These are phyloP conservation scores for Magallana ariakensis DNA, from an alignment of 1,140 invertebrate genomes.

Conservation along the genomic window DNA sequence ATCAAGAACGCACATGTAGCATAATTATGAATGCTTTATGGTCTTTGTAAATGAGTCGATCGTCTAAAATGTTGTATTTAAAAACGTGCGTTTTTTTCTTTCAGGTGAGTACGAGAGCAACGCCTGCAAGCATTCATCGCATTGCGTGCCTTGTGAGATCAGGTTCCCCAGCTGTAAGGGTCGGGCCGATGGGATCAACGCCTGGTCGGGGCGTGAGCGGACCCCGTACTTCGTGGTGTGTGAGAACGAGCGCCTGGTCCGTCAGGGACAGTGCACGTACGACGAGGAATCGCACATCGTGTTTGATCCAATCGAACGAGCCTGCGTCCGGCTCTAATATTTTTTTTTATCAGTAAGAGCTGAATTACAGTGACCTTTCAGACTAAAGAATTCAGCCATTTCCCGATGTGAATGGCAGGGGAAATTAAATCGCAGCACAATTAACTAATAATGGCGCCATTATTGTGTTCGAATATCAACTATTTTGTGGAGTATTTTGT, in stretches of 20 bases:
- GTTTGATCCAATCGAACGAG: not conserved
- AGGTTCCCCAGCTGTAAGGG: constrained; percentile 62
- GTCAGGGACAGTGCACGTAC: constrained; percentile 2
- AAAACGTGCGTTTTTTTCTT: not conserved
- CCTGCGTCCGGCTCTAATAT: constrained; percentile 3
- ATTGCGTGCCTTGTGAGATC: constrained; percentile 58
- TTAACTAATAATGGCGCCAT: too few relatives aligned
- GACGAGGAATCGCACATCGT: not conserved
- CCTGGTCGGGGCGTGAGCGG: constrained; percentile 56
- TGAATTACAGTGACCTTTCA: too few relatives aligned
- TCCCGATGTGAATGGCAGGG: too few relatives aligned
- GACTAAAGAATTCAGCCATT: too few relatives aligned
- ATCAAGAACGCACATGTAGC: too few relatives aligned
- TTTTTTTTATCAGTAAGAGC: not conserved
- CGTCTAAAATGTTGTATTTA: too few relatives aligned
- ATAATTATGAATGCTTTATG: too few relatives aligned
- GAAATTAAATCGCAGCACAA: too few relatives aligned
- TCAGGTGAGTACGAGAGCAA: constrained; percentile 63
- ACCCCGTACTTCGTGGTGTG: constrained; percentile 60
- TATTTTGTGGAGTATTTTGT: too few relatives aligned
- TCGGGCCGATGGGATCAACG: constrained; percentile 57
- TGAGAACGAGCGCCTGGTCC: constrained; percentile 55
- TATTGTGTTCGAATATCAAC: too few relatives aligned
- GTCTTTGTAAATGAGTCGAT: too few relatives aligned
- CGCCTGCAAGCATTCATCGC: constrained; percentile 42